Base-by-base conservation (phyloP, 2,888 invertebrate genomes). In the Drosophila setosimentum region DNA sequence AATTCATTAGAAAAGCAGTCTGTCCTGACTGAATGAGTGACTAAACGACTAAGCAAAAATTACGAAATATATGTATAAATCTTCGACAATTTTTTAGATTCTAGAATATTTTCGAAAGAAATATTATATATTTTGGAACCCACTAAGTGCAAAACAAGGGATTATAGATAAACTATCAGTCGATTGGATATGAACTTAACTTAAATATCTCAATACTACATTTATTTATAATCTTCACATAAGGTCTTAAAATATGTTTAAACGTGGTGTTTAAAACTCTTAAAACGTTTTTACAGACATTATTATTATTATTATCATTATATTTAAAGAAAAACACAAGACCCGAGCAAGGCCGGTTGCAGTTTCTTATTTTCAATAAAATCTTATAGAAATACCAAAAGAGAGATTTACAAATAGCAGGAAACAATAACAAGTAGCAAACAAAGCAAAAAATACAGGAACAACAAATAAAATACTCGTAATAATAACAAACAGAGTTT, bases 401-500 rank as follows among this genome's bases (percentile, higher is more conserved):
- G 37, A 42, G 30, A 64, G 29, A n/a, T 2, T 16, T 27, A 10
- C 53, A 59, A 77, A 62, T 33, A 40, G 29, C 48, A 78, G 59
- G 55, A 68, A 79, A 79, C 77, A 80, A 79, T 71, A 68, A 71
- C 66, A 77, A 49, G 63, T 53, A 63, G 60, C 68, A 73, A 81
- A 82, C 73, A 82, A 82, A 69, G 42, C 68, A 60, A 40, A 50
- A 49, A 58, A 30, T n/a, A n/a, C n/a, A n/a, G n/a, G n/a, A n/a
- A n/a, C n/a, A n/a, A n/a, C n/a, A n/a, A 45, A 55, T 51, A 40
- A 61, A 65, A 68, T 70, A 63, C 60, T 65, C 61, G 72, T 51
- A 78, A 82, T 68, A 83, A 83, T 82, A 87, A 76, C 83, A 82
- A 84, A 87, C 73, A 87, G 70, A 62, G 73, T 73, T 89, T 86